Percentiles rank a stretch among this genome's conserved stretches.
phyloP scores from a whole-genome alignment of 2,113 vertebrate genomes.

The Ictalurus punctatus region DNA sequence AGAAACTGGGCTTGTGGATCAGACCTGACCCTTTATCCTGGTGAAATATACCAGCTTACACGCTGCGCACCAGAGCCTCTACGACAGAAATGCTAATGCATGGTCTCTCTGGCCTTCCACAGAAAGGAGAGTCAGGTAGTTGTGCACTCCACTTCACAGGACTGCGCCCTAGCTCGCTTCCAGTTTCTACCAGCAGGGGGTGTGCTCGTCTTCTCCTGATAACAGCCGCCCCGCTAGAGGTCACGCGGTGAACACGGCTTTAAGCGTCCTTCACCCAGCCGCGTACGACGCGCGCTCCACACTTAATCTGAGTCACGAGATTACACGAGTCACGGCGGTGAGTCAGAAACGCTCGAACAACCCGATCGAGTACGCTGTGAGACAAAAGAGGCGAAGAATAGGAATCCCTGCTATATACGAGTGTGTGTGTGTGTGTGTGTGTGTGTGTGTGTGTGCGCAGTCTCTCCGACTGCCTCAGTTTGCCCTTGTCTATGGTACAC shows the following conservation, averaged over 20 bases:
- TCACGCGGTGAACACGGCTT: conserved; percentile 14
- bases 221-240: conserved; percentile 1
- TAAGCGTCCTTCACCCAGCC: conserved; percentile 24
- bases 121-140: background rate
- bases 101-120: background rate
- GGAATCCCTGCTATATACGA: background rate
- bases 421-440: background rate
- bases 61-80: background rate
- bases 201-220: conserved; percentile 24
- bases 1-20: background rate
- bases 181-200: conserved; percentile 66
- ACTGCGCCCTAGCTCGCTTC: conserved; percentile 35
- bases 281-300: background rate
- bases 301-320: conserved; percentile 22
- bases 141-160: background rate
- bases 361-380: background rate
- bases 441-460: background rate
- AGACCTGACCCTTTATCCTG: background rate
- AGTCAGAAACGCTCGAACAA: background rate
- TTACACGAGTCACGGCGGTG: conserved; percentile 18
- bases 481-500: conserved; percentile 4
- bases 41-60: background rate
- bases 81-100: background rate
- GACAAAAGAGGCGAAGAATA: background rate
- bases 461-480: background rate